Evolutionary conservation across 2,113 vertebrate genomes (phyloP).

Genomic region (Synodontis membranacea): DNA sequence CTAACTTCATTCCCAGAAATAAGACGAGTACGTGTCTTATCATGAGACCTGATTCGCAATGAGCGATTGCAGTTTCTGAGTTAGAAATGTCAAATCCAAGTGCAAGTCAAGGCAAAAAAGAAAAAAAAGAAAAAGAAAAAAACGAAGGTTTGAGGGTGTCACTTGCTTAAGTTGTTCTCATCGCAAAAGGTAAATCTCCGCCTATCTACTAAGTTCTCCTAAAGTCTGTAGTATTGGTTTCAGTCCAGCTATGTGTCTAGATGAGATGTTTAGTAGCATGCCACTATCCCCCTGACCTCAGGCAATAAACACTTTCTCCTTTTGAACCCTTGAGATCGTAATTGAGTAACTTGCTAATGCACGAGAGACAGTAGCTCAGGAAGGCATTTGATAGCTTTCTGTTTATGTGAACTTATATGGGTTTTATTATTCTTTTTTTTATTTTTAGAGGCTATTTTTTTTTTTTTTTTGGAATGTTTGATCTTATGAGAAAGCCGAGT

Average conservation of each 20-base stretch:
- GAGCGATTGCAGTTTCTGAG: not conserved
- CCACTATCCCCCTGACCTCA: slow-evolving; percentile 33
- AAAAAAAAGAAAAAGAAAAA: not conserved
- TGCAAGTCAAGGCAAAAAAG: not conserved
- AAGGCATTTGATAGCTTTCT: not conserved
- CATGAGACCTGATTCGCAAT: not conserved
- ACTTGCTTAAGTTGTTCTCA: slow-evolving; percentile 2
- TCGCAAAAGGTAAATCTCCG: not conserved
- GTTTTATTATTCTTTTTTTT: not conserved
- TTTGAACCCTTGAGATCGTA: slow-evolving; percentile 38
- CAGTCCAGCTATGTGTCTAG: not conserved
- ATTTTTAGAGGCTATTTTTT: not conserved
- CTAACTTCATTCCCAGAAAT: not conserved
- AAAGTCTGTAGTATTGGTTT: not conserved
- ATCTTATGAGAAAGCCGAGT: not conserved
- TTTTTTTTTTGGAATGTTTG: no score
- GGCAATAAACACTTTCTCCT: slow-evolving; percentile 28
- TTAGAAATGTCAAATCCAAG: not conserved
- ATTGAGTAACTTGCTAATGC: slow-evolving; percentile 33
- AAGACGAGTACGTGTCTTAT: not conserved
- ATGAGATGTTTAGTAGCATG: not conserved
- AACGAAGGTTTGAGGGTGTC: not conserved
- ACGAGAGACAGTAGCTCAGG: not conserved
- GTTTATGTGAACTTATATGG: slow-evolving; percentile 15
- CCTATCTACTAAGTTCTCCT: not conserved